phyloP scores from a whole-genome alignment of 2,797 vertebrate genomes.

The Megaceryle alcyon region DNA sequence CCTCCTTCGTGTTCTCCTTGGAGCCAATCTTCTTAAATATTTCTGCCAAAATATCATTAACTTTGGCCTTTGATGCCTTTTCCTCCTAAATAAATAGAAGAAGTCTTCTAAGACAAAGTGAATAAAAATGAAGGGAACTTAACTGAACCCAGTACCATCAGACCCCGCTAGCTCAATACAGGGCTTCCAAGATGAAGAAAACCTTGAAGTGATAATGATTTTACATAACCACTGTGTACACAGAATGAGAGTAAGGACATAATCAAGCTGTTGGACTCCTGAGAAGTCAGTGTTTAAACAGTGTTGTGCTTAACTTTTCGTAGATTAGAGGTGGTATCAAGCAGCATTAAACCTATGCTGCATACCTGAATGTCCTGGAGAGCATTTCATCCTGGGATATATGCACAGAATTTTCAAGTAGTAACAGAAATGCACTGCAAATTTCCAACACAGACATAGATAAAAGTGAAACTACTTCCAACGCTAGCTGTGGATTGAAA shows the following conservation, averaged over 20 bases:
- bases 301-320: background rate
- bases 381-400: background rate
- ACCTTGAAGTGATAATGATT: background rate
- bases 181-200: background rate
- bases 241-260: background rate
- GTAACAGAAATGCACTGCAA: background rate
- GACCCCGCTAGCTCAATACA: background rate
- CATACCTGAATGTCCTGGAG: background rate
- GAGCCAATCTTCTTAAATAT: constrained; percentile 99
- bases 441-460: background rate
- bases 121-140: background rate
- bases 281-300: background rate
- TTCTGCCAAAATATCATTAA: constrained; percentile 95
- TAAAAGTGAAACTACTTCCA: background rate
- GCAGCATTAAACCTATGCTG: background rate
- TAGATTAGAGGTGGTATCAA: background rate
- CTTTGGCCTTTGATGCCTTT: constrained; percentile 94
- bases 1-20: constrained; percentile 99
- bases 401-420: no score
- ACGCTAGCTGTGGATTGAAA: background rate
- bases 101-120: background rate
- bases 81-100: constrained; percentile 85
- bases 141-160: background rate
- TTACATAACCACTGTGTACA: background rate
- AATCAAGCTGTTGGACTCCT: background rate